Evolutionary conservation across 1,140 invertebrate genomes (phyloP), one percentile per base, ranked within the genome.

Genomic region (Lepidostoma basale): DNA sequence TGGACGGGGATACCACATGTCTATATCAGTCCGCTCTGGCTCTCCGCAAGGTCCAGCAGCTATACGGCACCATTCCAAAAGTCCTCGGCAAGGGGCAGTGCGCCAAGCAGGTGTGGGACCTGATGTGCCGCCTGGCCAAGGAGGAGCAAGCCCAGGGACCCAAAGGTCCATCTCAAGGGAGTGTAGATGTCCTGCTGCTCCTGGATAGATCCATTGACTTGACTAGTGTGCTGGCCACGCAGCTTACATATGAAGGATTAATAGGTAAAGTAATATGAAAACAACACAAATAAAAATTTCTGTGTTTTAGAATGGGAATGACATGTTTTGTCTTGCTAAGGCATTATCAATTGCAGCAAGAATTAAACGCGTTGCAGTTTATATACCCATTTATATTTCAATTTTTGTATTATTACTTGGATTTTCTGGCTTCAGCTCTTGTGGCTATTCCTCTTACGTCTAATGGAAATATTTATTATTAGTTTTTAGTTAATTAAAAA

Each of bases 191-290:
- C 78, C 83, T 99, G 6, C 82, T 99, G 23, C 76, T 98, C 12
- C 78, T 98, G 0, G 96, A 98, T 83, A 84, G 97, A 28, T 89
- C 89, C 54, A 87, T 98, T 12, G 98, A 99, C 85, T 87, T 98
- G 52, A 85, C 99, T 4, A 94, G 94, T 28, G 94, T 96, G 3
- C 81, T 99, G 68, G 88, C 94, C 1, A 98, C 95, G 0, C 98
- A 99, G 75, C 85, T 98, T 14, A 99, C 97, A 0, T 99, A 99
- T 77, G 97, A 99, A 83, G 98, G 97, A 14, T 83, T 99, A 9
- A 95, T 99, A 73, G 98, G 98, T 84, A 93, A 33, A 12, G 16
- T 63, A 23, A 36, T 36, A 36, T 8, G 6, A 8, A 36, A 36
- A 6, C n/a, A n/a, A n/a, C n/a, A n/a, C n/a, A n/a, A n/a, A n/a